Evolutionary conservation across 1,140 invertebrate species (phyloP), one percentile per base, ranked within the genome.

Genomic region (Amphibalanus amphitrite): DNA sequence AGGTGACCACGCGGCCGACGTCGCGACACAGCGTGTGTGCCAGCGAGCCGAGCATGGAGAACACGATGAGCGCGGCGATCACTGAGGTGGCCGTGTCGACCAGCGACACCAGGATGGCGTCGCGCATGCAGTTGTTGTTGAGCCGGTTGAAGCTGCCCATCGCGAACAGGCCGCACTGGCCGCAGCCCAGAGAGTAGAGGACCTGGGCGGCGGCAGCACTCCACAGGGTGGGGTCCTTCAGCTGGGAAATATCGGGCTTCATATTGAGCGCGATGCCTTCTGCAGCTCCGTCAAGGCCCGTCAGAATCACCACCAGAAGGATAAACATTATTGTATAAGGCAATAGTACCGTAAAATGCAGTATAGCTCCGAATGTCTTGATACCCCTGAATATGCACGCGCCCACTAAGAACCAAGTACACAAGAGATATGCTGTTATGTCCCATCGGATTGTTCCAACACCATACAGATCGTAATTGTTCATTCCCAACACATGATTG

Each of bases 31-130:
- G 79, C 75, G 89, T 88, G 72, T 89, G 86, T 3, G 88, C 88
- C 71, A 90, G 79, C 76, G 89, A 90, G 15, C 88, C 88, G 75
- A 90, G 89, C 17, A 90, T 87, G 0, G 88, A 89, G 77, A 90
- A 90, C 74, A 90, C 89, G 1, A 89, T 87, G 70, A 90, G 80
- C 0, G 88, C 89, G 15, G 88, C 88, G 74, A 90, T 89, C 76
- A 90, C 75, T 30, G 79, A 81, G 20, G 81, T 82, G 38, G 74
- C 68, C 6, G 81, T 77, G 73, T 83, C 82, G 69, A 83, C 76
- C 68, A 78, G 76, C 40, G 81, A 81, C 72, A 82, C 78, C 15
- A 80, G 76, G 28, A 82, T 73, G 23, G 80, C 78, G 75, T 83
- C 82, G 64, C 79, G 3, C 26, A 73, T 70, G 30, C 72, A 74